phyloP scores from a whole-genome alignment of 2,797 vertebrate species.

The Iguana delicatissima region DNA sequence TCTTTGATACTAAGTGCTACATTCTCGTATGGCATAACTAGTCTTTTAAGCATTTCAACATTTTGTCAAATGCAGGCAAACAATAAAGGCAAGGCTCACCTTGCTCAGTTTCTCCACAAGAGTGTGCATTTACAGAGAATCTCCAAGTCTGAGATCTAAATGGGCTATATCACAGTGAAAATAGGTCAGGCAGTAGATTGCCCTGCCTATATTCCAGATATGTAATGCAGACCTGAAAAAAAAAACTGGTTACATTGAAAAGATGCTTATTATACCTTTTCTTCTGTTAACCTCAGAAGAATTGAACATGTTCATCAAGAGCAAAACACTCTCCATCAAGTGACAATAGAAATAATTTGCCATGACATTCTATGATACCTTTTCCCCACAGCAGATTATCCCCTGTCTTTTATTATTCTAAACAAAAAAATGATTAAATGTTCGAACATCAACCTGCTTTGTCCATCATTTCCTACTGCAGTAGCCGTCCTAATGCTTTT shows the following conservation, averaged over 20 bases:
- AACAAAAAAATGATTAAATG: not conserved
- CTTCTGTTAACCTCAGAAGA: not conserved
- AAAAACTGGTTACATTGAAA: not conserved
- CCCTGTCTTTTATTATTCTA: not conserved
- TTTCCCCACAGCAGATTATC: not conserved
- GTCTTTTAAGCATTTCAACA: not conserved
- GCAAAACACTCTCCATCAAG: not conserved
- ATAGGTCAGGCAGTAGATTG: not conserved
- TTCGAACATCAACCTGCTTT: not conserved
- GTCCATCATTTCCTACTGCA: no score
- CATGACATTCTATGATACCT: no score
- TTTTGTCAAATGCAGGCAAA: not conserved
- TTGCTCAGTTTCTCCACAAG: not conserved
- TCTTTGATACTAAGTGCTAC: not conserved
- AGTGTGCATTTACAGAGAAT: not conserved
- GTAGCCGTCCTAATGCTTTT: no score
- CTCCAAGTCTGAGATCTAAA: not conserved
- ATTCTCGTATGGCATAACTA: not conserved
- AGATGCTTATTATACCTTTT: not conserved
- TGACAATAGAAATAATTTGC: not conserved
- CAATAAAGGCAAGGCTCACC: not conserved
- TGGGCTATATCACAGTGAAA: no score
- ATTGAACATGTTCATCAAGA: not conserved
- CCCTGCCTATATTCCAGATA: no score
- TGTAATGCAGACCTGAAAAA: not conserved